Percentiles rank a stretch among this genome's conserved stretches.
Conservation (phyloP, 2,888 invertebrate genomes). For the Gastrophysa polygoni region DNA sequence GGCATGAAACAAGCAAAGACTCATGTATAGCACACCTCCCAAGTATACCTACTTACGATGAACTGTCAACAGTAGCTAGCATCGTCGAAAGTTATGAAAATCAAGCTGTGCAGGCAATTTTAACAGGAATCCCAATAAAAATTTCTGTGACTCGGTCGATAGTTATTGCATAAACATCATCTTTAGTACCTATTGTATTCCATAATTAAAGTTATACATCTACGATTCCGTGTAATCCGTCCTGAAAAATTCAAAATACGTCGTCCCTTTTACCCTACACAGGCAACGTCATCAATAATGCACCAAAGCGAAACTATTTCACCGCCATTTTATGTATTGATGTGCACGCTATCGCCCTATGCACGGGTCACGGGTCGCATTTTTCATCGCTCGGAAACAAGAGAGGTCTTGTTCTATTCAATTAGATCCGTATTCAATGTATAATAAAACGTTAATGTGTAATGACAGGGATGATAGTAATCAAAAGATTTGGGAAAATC, state of each 20-base stretch:
- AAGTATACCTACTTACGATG: too few relatives aligned
- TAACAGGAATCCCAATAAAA: too few relatives aligned
- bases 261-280: constrained; percentile 34
- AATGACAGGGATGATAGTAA: constrained; percentile 12
- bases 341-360: constrained; percentile 36
- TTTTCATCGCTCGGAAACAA: constrained; percentile 25
- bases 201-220: constrained; percentile 8
- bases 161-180: too few relatives aligned
- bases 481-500: constrained; percentile 17
- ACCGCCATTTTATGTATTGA: constrained; percentile 46
- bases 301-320: constrained; percentile 46
- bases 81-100: too few relatives aligned
- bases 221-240: constrained; percentile 23
- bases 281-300: constrained; percentile 41
- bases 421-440: not conserved
- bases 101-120: too few relatives aligned
- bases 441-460: constrained; percentile 15
- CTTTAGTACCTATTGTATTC: not conserved
- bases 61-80: too few relatives aligned
- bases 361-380: constrained; percentile 17
- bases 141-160: too few relatives aligned
- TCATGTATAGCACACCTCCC: too few relatives aligned
- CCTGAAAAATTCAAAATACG: constrained; percentile 20
- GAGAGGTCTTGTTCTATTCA: constrained; percentile 20
- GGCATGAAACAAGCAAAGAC: too few relatives aligned